phyloP scores from a whole-genome alignment of 2,888 invertebrate species.

The Drosophila niveifrons region DNA sequence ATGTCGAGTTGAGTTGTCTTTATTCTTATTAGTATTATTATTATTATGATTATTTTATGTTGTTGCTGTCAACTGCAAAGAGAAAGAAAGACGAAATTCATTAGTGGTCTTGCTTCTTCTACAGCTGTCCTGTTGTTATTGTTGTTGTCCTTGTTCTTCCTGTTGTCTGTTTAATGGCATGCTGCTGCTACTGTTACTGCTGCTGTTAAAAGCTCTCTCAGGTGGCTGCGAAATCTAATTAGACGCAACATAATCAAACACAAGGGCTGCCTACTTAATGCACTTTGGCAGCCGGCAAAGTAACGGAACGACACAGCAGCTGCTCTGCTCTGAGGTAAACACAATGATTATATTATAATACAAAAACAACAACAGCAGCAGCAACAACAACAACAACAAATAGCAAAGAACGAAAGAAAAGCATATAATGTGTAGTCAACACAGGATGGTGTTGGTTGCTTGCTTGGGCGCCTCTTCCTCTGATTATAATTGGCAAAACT shows the following conservation, averaged over 20 bases:
- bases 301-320: slow-evolving; percentile 14
- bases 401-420: not conserved
- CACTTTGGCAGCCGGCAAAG: slow-evolving; percentile 35
- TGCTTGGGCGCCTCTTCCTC: slow-evolving; percentile 34
- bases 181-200: slow-evolving; percentile 10
- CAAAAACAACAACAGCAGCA: not conserved
- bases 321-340: slow-evolving; percentile 22
- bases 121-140: slow-evolving; percentile 3
- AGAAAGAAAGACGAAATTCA: slow-evolving; percentile 45
- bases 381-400: too few relatives aligned
- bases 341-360: slow-evolving; percentile 18
- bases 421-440: slow-evolving; percentile 8
- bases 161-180: slow-evolving; percentile 6
- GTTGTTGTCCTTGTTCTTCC: not conserved
- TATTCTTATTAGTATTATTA: slow-evolving; percentile 4
- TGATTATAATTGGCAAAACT: slow-evolving; percentile 67
- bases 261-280: slow-evolving; percentile 37
- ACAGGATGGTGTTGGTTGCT: slow-evolving; percentile 38
- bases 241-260: slow-evolving; percentile 42
- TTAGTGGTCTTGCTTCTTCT: slow-evolving; percentile 27
- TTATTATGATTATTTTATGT: not conserved
- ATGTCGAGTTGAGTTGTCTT: slow-evolving; percentile 10
- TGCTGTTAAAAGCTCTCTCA: slow-evolving; percentile 56
- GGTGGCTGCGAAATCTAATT: slow-evolving; percentile 59
- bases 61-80: slow-evolving; percentile 35